Evolutionary conservation across 2,797 vertebrate genomes (phyloP), one percentile per base, ranked within the genome.

Genomic region (Sebastes alutus): DNA sequence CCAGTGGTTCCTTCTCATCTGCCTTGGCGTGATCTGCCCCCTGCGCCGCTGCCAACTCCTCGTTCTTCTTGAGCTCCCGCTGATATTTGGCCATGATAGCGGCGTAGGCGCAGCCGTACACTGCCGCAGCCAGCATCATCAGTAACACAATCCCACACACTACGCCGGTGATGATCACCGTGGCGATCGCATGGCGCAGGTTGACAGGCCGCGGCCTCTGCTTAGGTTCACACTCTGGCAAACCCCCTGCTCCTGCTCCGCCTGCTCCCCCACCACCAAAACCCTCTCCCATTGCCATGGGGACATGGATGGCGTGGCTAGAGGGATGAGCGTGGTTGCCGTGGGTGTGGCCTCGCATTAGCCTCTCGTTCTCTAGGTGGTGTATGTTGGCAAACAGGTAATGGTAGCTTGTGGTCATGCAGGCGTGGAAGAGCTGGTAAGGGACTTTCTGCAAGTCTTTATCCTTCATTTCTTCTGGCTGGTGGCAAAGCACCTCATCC

Each of bases 31-130:
- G 95, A 89, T 89, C 95, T 80, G 77, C 84, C 77, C 73, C 46
- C 89, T 87, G 65, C 10, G 83, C 89, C 7, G 90, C 87, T 8
- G 91, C 92, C 92, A 93, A 61, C 32, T 94, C 93, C 71, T 96
- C 95, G 33, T 93, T 95, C 88, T 95, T 96, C 93, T 96, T 97
- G 13, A 96, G 93, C 87, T 97, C 96, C 6, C 92, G 91, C 72
- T 97, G 97, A 91, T 96, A 96, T 79, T 96, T 97, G 81, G 99
- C 98, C 72, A 97, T 97, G 80, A 99, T 94, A 1, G 97, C 97
- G 0, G 99, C 99, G 1, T 99, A 98, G 76, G 97, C 96, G 9
- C 98, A 99, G 35, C 99, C 98, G 0, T 99, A 99, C 42, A 99
- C 95, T 0, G 97, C 97, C 0, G 98, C 98, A 0, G 93, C 97